Conservation (phyloP, 92 coral and sea anemone species). For the Epizoanthus rinbou region DNA sequence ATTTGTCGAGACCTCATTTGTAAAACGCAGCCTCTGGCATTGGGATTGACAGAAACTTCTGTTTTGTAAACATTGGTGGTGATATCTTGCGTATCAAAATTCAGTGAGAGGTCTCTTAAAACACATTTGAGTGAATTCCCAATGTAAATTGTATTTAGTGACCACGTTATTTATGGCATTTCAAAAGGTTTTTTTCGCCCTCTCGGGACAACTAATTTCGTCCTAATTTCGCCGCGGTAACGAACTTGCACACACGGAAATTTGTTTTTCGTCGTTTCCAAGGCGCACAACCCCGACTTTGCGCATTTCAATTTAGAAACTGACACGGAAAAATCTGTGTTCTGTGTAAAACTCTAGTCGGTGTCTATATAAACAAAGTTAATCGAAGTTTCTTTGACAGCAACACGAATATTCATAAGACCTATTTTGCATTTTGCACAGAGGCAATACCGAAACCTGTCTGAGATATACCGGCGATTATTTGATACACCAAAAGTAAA, state of each 20-base stretch:
- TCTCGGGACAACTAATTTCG: constrained; percentile 15
- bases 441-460: constrained; percentile 50
- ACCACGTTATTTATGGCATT: constrained; percentile 35
- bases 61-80: constrained; percentile 60
- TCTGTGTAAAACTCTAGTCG: constrained; percentile 21
- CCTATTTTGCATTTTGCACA: constrained; percentile 66
- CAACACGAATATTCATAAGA: constrained; percentile 62
- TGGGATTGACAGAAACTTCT: constrained; percentile 56
- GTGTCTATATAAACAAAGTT: constrained; percentile 47
- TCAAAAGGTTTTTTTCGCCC: constrained; percentile 6
- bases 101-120: constrained; percentile 51
- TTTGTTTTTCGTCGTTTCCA: not conserved
- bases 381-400: constrained; percentile 41
- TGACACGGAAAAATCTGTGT: constrained; percentile 28
- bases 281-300: not conserved
- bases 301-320: not conserved
- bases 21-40: constrained; percentile 56
- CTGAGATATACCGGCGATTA: constrained; percentile 62
- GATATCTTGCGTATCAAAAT: constrained; percentile 59
- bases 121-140: constrained; percentile 63
- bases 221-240: not conserved
- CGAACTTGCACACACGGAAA: constrained; percentile 5
- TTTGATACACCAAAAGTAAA: constrained; percentile 50
- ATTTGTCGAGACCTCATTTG: constrained; percentile 49
- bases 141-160: constrained; percentile 11